Evolutionary conservation across 2,113 vertebrate genomes (phyloP), one percentile per base, ranked within the genome.

Genomic region (Eleginops maclovinus): DNA sequence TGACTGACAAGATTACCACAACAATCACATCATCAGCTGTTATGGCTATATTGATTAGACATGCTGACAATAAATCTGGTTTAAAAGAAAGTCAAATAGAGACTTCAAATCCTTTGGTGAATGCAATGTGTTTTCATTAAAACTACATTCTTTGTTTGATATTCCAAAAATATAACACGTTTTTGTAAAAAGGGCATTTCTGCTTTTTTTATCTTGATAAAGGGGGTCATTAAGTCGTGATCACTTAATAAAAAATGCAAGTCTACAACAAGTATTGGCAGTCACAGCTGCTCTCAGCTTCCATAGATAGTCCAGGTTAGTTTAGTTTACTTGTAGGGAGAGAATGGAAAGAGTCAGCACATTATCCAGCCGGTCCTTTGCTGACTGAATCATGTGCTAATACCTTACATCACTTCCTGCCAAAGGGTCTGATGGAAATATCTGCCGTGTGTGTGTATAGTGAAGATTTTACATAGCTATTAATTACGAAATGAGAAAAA

Each of bases 371-470:
- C 86, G 93, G 93, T 94, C 93, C 93, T 94, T 94, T 94, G 94
- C 93, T 90, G 90, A 95, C 85, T 68, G n/a, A 62, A 61, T 62
- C 91, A 84, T 79, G 92, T 95, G 55, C 93, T 94, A 95, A 89
- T 94, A 94, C 95, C 93, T 94, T 92, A 94, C 93, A 93, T 94
- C 92, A 93, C 95, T 94, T 94, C 89, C 96, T 96, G 96, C 97
- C 96, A 97, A 98, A 98, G 96, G 96, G 96, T 94, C 17, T 51
- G 54, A 40, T 75, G 31, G 73, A 90, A 88, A 92, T 95, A 95
- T 92, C 91, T 92, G 93, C 91, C 84, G 90, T 93, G 92, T 93
- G 92, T 89, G 88, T 89, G 91, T 96, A 93, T 82, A 93, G 92
- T 93, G 84, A 82, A 90, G 53, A 75, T 93, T 94, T 81, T 92